Conservation (phyloP, 1,140 invertebrate species). For the Neodiprion lecontei region DNA sequence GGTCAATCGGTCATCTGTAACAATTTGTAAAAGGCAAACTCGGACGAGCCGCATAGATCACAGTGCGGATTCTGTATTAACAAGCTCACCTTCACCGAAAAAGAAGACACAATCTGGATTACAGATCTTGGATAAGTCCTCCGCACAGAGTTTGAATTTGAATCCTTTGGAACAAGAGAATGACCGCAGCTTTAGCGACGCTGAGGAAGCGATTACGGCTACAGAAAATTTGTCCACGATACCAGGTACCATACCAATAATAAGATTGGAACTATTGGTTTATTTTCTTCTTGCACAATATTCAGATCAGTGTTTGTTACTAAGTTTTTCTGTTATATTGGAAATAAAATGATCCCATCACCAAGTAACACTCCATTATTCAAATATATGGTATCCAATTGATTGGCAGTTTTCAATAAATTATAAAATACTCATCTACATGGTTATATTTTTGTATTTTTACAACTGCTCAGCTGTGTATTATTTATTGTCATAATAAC, state of each 20-base stretch:
- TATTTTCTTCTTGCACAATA: slow-evolving; percentile 13
- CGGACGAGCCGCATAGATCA: slow-evolving; percentile 44
- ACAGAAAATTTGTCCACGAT: slow-evolving; percentile 49
- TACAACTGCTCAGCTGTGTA: not conserved
- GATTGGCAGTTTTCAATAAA: not conserved
- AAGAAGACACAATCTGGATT: slow-evolving; percentile 40
- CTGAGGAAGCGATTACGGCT: slow-evolving; percentile 55
- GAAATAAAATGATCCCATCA: no score
- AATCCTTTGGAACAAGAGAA: slow-evolving; percentile 52
- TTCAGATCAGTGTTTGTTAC: no score
- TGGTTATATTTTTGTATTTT: not conserved
- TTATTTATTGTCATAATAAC: not conserved
- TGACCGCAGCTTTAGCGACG: slow-evolving; percentile 55
- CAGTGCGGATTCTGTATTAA: slow-evolving; percentile 43
- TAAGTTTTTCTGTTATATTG: no score
- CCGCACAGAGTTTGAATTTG: slow-evolving; percentile 41
- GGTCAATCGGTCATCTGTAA: slow-evolving; percentile 40
- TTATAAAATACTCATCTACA: not conserved
- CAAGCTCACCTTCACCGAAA: slow-evolving; percentile 47
- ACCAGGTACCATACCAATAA: slow-evolving; percentile 41
- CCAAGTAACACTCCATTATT: no score
- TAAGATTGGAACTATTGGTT: slow-evolving; percentile 9
- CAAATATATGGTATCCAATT: not conserved
- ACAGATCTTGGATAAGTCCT: slow-evolving; percentile 44
- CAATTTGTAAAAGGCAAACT: slow-evolving; percentile 45